Conservation (phyloP, 1,140 invertebrate species). For the Plodia interpunctella region DNA sequence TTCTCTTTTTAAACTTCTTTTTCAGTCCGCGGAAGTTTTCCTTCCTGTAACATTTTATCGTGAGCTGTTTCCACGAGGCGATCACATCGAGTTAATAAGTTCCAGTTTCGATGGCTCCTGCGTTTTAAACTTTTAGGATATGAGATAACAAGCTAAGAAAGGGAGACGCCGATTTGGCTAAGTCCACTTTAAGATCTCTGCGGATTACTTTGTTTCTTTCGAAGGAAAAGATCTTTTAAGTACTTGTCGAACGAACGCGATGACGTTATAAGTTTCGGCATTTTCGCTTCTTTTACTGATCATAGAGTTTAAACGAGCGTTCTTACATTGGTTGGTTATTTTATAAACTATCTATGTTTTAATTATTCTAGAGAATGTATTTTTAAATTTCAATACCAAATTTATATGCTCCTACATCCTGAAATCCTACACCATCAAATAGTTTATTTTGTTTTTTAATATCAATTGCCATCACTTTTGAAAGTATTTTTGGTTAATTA, state of each 20-base stretch:
- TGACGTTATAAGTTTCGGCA: neutral
- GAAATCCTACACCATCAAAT: no score
- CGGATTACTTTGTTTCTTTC: slow-evolving; percentile 37
- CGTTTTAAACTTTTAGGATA: slow-evolving; percentile 76
- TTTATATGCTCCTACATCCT: no score
- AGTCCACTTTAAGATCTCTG: slow-evolving; percentile 51
- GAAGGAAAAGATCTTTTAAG: slow-evolving; percentile 8
- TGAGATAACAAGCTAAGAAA: slow-evolving; percentile 75
- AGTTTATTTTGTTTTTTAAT: no score
- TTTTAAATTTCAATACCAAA: no score
- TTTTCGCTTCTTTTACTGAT: neutral
- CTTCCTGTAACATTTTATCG: slow-evolving; percentile 73
- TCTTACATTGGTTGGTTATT: no score
- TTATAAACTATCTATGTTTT: no score
- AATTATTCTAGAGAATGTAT: no score
- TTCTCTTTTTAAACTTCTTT: slow-evolving; percentile 70
- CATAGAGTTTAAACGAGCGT: no score
- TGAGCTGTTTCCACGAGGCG: slow-evolving; percentile 62
- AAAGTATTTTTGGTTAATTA: no score
- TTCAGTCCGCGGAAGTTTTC: slow-evolving; percentile 64
- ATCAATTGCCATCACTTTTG: no score
- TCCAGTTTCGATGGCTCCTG: slow-evolving; percentile 70
- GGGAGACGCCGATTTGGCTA: slow-evolving; percentile 65
- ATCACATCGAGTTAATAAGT: slow-evolving; percentile 76
- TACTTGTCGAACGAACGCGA: neutral